A percentile compares a stretch with the other conserved stretches of the same genome.
Evolutionary conservation across 2,113 vertebrate species (phyloP).

Genomic region (Hippolais icterina): DNA sequence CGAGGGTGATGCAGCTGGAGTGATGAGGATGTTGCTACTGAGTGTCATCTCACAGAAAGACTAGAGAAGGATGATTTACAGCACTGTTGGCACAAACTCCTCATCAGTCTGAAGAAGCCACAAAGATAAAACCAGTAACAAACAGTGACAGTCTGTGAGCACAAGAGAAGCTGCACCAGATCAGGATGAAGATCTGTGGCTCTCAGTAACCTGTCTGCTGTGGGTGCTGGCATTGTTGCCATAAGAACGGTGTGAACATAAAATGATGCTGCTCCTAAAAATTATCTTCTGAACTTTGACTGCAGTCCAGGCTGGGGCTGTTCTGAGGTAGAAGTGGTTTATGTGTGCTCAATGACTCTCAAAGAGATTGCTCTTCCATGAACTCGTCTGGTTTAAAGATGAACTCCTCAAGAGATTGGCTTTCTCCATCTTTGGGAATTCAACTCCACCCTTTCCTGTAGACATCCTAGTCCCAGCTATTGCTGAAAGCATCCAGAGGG

Average conservation of each 20-base stretch:
- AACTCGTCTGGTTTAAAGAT: not conserved
- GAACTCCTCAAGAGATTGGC: not conserved
- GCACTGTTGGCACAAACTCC: not conserved
- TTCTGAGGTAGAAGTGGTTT: not conserved
- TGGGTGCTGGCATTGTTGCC: not conserved
- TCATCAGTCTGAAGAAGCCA: not conserved
- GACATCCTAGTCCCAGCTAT: not conserved
- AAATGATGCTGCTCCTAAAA: not conserved
- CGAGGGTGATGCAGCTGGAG: not conserved
- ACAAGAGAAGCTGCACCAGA: not conserved
- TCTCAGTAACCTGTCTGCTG: not conserved
- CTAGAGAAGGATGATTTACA: constrained; percentile 4
- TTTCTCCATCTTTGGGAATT: not conserved
- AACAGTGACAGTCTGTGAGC: not conserved
- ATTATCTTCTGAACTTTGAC: not conserved
- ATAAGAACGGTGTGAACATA: not conserved
- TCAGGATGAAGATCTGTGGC: not conserved
- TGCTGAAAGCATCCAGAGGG: not conserved
- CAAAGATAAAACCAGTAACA: not conserved
- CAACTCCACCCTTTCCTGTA: not conserved
- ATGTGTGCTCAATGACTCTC: not conserved
- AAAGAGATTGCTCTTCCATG: not conserved
- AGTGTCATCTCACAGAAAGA: not conserved
- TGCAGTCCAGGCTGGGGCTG: not conserved
- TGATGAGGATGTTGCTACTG: constrained; percentile 8